Percentiles rank a stretch among this genome's conserved stretches.
These are phyloP conservation scores for Leptobrachium ailaonicum DNA, from an alignment of 2,113 vertebrate genomes.

Conservation along the genomic window DNA sequence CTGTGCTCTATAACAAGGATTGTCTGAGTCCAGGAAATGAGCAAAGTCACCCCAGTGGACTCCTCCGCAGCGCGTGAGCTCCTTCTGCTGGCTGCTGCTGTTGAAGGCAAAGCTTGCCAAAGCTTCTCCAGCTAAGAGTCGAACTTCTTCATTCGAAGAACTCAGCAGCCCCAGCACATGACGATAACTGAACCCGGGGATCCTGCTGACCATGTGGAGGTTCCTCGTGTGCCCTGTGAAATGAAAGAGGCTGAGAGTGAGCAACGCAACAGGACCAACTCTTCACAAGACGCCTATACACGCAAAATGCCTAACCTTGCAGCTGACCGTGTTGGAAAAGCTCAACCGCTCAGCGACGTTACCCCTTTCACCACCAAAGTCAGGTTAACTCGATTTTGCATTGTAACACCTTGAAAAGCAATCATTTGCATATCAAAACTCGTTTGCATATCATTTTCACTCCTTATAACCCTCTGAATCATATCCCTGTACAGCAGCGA, in stretches of 20 bases:
- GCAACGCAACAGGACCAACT: too few relatives aligned
- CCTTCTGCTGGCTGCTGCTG: conserved; percentile 20
- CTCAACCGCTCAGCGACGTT: too few relatives aligned
- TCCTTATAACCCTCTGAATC: too few relatives aligned
- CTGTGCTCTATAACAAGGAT: neutral
- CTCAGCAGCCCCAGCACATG: neutral
- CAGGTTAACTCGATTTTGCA: too few relatives aligned
- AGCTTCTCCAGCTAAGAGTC: conserved; percentile 6
- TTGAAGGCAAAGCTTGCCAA: conserved; percentile 46
- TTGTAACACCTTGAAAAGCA: too few relatives aligned
- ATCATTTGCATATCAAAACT: too few relatives aligned
- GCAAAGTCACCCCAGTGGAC: conserved; percentile 16
- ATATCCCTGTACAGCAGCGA: too few relatives aligned
- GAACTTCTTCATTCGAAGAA: conserved; percentile 2
- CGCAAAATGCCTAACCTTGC: too few relatives aligned
- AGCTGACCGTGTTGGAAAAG: too few relatives aligned
- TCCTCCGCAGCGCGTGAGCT: conserved; percentile 17
- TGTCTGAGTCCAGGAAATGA: conserved; percentile 3
- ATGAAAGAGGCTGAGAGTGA: neutral
- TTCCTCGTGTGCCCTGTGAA: conserved; percentile 11
- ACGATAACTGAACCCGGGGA: neutral
- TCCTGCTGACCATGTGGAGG: neutral
- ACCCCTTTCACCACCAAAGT: too few relatives aligned
- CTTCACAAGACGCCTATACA: too few relatives aligned
- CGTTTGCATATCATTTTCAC: too few relatives aligned